Percentiles rank a stretch among this genome's conserved stretches.
phyloP scores from a whole-genome alignment of 1,140 invertebrate species.

The Eurosta solidaginis region DNA sequence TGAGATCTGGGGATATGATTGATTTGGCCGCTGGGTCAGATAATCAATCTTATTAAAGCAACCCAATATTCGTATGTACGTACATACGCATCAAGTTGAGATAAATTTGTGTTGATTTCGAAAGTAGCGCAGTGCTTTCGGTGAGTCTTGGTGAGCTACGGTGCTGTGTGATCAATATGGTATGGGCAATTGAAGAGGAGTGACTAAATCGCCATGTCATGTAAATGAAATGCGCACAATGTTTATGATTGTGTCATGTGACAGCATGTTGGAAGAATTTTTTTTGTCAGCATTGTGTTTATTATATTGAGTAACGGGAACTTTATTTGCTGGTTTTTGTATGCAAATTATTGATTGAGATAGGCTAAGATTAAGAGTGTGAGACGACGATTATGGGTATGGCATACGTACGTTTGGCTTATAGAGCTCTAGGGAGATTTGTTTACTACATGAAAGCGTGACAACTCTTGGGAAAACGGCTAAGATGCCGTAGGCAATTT shows the following conservation, averaged over 20 bases:
- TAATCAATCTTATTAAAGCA: neutral
- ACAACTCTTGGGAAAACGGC: no score
- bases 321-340: neutral
- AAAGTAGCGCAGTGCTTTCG: neutral
- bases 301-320: neutral
- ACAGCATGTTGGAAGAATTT: no score
- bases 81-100: neutral
- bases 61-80: neutral
- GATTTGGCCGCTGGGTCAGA: slow-evolving; percentile 11
- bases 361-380: no score
- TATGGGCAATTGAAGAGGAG: neutral
- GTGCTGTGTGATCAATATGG: no score
- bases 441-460: no score
- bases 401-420: no score
- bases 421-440: no score
- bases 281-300: no score
- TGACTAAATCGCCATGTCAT: slow-evolving; percentile 15
- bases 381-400: no score
- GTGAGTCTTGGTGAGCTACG: neutral
- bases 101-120: neutral
- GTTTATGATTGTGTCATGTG: neutral
- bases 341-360: no score
- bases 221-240: neutral
- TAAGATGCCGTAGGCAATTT: no score
- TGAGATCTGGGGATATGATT: neutral